Evolutionary conservation across 2,113 vertebrate species (phyloP), one percentile per base, ranked within the genome.

Genomic region (Carassius carassius): DNA sequence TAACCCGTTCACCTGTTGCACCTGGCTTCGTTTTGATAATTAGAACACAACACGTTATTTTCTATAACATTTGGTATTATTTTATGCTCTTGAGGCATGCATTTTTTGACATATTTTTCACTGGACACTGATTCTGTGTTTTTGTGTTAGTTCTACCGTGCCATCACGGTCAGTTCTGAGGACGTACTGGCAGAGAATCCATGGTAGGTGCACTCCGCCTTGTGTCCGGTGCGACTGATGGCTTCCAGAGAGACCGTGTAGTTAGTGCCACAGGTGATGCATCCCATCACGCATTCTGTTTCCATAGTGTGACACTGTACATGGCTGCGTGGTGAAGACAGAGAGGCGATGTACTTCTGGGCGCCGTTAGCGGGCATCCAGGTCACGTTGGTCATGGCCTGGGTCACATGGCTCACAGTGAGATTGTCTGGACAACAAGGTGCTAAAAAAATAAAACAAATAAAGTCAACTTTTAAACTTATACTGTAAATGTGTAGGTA

Each of bases 141-240:
- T 76, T 76, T 70, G 32, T 11, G 16, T 0, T 56, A 35, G 49
- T 32, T 76, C 13, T 51, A 29, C 73, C 73, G 32, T n/a, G 51
- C 17, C 19, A 58, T 58, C 11, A 6, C 0, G 10, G 29, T 13
- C 14, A 49, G 14, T 51, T 69, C 25, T 58, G 32, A 78, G 65
- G 69, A 95, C 97, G 76, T 93, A 98, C 97, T 96, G 70, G 97
- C 97, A 7, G 95, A 97, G 85, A 97, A 97, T 84, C 95, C 95
- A 41, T 90, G 90, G 82, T 95, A 96, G 0, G 84, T 89, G 86
- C 98, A 99, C 84, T 90, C 91, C 9, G 93, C 87, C 13, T 60
- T 90, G 86, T 92, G 89, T 1, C 97, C 97, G 0, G 92, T 96
- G 86, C 93, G 92, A 90, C 96, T 99, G 79, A 94, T 78, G 0